These are phyloP conservation scores for Cisticola juncidis DNA, from an alignment of 2,113 vertebrate genomes.

Conservation along the genomic window DNA sequence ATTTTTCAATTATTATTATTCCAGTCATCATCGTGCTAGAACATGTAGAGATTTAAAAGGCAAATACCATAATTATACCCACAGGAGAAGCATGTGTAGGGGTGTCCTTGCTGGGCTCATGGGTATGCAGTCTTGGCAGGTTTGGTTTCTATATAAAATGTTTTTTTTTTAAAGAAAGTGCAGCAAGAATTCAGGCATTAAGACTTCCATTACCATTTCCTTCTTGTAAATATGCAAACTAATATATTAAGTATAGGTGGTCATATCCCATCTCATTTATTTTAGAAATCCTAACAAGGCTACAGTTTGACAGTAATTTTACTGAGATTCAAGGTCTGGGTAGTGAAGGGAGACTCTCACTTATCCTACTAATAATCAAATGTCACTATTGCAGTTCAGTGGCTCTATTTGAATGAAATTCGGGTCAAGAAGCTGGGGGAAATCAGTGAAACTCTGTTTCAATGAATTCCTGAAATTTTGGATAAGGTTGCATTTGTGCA, in stretches of 20 bases:
- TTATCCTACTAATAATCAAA: not conserved
- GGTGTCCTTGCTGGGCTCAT: constrained; percentile 3
- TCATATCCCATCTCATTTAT: not conserved
- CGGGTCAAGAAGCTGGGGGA: not conserved
- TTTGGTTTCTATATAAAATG: not conserved
- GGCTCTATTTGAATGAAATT: not conserved
- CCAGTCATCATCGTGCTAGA: not conserved
- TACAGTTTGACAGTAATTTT: not conserved
- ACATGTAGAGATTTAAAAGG: constrained; percentile 36
- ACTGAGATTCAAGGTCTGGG: not conserved
- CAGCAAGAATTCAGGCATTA: not conserved
- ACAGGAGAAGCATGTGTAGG: not conserved
- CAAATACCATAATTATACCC: constrained; percentile 40
- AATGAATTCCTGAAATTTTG: not conserved
- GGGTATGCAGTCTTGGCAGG: not conserved
- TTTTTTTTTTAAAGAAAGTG: not conserved
- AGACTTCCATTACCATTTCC: not conserved
- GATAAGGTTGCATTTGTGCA: not conserved
- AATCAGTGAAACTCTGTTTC: not conserved
- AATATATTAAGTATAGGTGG: not conserved
- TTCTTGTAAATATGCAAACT: not conserved
- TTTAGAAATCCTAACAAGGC: not conserved
- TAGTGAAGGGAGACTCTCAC: not conserved
- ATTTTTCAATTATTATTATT: constrained; percentile 40
- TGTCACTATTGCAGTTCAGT: not conserved